Percentiles rank a stretch among this genome's conserved stretches.
Conservation (phyloP, 2,888 invertebrate genomes). For the Apotomis betuletana region DNA sequence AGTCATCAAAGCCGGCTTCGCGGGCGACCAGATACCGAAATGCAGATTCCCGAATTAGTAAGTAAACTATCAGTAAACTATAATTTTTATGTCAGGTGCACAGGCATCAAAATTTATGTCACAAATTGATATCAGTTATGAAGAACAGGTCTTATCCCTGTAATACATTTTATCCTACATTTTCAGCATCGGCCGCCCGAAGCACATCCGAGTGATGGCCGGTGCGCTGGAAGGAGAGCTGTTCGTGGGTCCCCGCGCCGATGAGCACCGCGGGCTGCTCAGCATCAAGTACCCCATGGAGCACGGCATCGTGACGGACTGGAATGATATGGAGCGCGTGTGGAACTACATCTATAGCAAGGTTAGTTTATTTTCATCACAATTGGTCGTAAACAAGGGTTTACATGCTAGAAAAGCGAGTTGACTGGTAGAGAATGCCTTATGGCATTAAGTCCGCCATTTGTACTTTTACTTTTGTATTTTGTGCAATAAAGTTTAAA, state of each 20-base stretch:
- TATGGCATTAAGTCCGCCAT: too few species aligned
- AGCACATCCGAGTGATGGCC: slow-evolving; percentile 99
- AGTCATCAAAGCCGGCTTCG: slow-evolving; percentile 99
- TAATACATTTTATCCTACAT: background rate
- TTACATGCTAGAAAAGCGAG: too few species aligned
- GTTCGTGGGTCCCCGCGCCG: slow-evolving; percentile 98
- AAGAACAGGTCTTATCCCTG: too few species aligned
- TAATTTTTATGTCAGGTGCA: too few species aligned
- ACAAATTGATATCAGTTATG: too few species aligned
- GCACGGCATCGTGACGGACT: slow-evolving; percentile 99
- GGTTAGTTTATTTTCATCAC: slow-evolving; percentile 58
- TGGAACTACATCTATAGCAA: slow-evolving; percentile 99
- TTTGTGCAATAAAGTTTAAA: too few species aligned
- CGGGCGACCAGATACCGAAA: slow-evolving; percentile 99
- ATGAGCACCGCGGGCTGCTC: slow-evolving; percentile 97
- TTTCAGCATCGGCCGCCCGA: slow-evolving; percentile 96
- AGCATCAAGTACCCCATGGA: slow-evolving; percentile 99
- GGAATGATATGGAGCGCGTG: slow-evolving; percentile 99
- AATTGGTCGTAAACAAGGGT: too few species aligned
- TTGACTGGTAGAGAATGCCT: too few species aligned
- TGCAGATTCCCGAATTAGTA: slow-evolving; percentile 99
- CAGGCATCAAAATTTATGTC: too few species aligned
- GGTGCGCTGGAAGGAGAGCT: slow-evolving; percentile 99
- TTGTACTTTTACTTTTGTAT: too few species aligned
- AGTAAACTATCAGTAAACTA: slow-evolving; percentile 72